Evolutionary conservation across 64 coral and sea anemone genomes (phyloP).

Genomic region (Orbicella faveolata): DNA sequence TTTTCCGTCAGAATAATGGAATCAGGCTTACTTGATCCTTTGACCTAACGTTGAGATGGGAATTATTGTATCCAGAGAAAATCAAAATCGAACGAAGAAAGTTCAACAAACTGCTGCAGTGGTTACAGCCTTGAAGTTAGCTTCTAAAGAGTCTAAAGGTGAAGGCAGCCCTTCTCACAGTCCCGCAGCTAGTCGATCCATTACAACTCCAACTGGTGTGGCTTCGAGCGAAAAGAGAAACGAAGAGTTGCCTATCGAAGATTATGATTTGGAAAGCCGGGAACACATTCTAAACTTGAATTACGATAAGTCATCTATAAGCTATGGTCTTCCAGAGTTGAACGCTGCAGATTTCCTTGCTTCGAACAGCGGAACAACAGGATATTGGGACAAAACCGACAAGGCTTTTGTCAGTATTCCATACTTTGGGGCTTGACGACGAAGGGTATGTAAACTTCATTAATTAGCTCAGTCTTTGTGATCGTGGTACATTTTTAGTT

Average conservation of each 20-base stretch:
- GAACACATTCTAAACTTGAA: conserved; percentile 12
- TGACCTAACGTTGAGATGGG: conserved; percentile 43
- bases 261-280: neutral
- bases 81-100: conserved; percentile 74
- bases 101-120: conserved; percentile 86
- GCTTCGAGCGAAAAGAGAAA: neutral
- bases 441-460: conserved; percentile 56
- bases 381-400: conserved; percentile 64
- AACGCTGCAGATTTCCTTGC: conserved; percentile 8
- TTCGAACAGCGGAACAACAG: conserved; percentile 62
- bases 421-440: conserved; percentile 76
- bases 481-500: no score
- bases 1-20: neutral
- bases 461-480: no score
- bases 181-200: neutral
- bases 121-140: conserved; percentile 66
- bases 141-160: conserved; percentile 38
- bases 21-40: neutral
- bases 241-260: neutral
- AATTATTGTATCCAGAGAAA: conserved; percentile 74
- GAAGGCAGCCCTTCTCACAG: neutral
- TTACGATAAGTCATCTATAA: conserved; percentile 55
- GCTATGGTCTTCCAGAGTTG: conserved; percentile 77
- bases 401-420: conserved; percentile 27
- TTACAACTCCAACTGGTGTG: neutral